phyloP scores from a whole-genome alignment of 2,797 vertebrate genomes.

The Chloroceryle inda region DNA sequence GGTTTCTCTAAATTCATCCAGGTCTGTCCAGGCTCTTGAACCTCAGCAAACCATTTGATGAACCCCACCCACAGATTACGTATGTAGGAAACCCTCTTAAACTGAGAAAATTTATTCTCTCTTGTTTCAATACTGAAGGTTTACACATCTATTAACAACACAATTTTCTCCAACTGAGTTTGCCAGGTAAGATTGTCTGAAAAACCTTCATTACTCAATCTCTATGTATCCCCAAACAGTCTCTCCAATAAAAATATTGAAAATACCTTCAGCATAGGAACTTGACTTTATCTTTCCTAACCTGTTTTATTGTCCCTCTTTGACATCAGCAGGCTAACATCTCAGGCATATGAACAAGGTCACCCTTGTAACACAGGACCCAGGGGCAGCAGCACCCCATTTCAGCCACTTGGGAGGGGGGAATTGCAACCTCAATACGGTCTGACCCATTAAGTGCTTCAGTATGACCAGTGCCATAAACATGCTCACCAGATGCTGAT shows the following conservation, averaged over 20 bases:
- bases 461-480: constrained; percentile 34
- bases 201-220: background rate
- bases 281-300: background rate
- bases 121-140: background rate
- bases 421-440: background rate
- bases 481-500: constrained; percentile 64
- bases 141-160: background rate
- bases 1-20: background rate
- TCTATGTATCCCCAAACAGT: accelerated
- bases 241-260: background rate
- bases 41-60: background rate
- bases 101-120: background rate
- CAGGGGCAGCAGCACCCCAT: background rate
- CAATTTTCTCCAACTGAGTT: background rate
- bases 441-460: constrained; percentile 31
- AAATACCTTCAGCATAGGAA: background rate
- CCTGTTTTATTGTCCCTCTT: background rate
- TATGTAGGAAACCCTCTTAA: background rate
- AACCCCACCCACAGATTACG: background rate
- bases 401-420: background rate
- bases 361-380: background rate
- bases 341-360: background rate
- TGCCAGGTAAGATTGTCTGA: background rate
- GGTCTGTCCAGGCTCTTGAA: background rate
- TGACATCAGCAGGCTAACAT: background rate